Percentiles rank a stretch among this genome's conserved stretches.
Evolutionary conservation across 23 tunicate genomes (phyloP).

Genomic region (Trididemnum miniatum): DNA sequence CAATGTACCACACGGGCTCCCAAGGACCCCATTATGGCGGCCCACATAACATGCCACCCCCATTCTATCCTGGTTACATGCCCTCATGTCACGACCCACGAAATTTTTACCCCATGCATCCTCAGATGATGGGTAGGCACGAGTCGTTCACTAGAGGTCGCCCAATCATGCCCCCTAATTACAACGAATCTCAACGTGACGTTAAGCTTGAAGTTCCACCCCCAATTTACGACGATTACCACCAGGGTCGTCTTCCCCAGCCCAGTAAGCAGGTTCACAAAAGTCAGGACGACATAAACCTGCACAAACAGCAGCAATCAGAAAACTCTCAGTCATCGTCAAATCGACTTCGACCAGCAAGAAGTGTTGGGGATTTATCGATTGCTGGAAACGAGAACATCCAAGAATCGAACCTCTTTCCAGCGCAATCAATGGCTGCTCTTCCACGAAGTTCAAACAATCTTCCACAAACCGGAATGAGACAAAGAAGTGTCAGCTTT

Average conservation of each 20-base stretch:
- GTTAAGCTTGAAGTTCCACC: not conserved
- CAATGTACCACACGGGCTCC: slow-evolving; percentile 7
- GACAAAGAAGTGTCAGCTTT: not conserved
- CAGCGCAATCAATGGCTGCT: slow-evolving; percentile 29
- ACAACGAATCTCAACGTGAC: slow-evolving; percentile 2
- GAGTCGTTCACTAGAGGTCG: not conserved
- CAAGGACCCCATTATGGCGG: not conserved
- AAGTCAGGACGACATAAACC: slow-evolving; percentile 13
- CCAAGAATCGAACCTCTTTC: not conserved
- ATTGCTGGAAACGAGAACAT: not conserved
- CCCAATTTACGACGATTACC: slow-evolving; percentile 24
- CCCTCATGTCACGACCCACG: slow-evolving; percentile 18
- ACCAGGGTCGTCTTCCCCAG: not conserved
- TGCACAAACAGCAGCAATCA: not conserved
- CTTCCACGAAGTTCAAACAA: not conserved
- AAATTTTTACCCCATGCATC: not conserved
- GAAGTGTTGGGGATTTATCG: not conserved
- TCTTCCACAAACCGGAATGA: not conserved
- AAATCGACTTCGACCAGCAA: not conserved
- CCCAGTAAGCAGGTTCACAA: not conserved
- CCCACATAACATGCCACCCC: not conserved
- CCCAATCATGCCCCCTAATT: slow-evolving; percentile 1
- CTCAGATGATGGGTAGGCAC: slow-evolving; percentile 6
- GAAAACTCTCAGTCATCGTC: not conserved
- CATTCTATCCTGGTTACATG: not conserved